A percentile compares a stretch with the other conserved stretches of the same genome.
Conservation (phyloP, 2,113 vertebrate species). For the Mustela lutreola region DNA sequence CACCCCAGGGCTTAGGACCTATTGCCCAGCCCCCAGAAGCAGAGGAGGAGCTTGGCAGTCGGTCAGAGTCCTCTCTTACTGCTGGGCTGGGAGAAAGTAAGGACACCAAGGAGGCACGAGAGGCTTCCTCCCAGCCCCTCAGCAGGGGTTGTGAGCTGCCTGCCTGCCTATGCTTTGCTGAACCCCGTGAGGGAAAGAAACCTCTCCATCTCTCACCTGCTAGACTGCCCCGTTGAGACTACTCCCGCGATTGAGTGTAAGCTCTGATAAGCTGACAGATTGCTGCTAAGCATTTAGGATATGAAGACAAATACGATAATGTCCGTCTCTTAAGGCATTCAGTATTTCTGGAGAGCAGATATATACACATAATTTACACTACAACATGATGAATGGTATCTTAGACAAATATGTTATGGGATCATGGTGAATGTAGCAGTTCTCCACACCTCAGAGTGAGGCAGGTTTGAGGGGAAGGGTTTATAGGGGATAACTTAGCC, state of each 20-base stretch:
- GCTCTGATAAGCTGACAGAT: background rate
- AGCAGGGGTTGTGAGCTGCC: background rate
- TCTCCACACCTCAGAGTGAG: background rate
- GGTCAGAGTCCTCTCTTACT: background rate
- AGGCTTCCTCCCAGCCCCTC: background rate
- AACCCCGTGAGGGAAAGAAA: background rate
- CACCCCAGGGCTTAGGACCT: background rate
- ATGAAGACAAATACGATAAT: background rate
- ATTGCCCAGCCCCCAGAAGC: background rate
- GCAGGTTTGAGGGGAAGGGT: background rate
- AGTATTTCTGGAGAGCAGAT: background rate
- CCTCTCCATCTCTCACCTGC: background rate
- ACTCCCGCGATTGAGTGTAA: background rate
- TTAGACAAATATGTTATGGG: background rate
- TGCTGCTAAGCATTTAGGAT: background rate
- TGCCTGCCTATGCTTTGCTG: background rate
- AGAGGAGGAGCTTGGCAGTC: background rate
- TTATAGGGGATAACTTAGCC: background rate
- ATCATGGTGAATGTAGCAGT: background rate
- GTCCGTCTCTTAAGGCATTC: background rate
- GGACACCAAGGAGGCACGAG: fast-evolving
- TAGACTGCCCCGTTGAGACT: background rate
- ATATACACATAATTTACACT: background rate
- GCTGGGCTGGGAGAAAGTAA: background rate
- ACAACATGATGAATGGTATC: background rate